A percentile compares a stretch with the other conserved stretches of the same genome.
These are phyloP conservation scores for Hippocampus guttulatus DNA, from an alignment of 2,113 vertebrate species.

Conservation along the genomic window DNA sequence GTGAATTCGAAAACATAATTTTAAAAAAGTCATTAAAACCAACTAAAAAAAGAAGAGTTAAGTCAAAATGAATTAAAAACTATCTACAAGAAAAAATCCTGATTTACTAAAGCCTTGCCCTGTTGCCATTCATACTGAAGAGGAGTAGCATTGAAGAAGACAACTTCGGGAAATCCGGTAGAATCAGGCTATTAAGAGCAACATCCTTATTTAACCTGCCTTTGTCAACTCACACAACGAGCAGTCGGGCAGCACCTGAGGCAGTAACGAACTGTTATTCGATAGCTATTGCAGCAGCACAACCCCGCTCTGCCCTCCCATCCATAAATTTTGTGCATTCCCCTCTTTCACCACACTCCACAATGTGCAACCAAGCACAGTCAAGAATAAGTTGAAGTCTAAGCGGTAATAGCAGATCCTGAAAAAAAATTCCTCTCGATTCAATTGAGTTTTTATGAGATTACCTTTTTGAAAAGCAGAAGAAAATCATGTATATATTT, in stretches of 20 bases:
- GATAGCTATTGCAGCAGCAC: conserved; percentile 32
- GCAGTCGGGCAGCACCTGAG: conserved; percentile 24
- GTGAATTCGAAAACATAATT: too few relatives aligned
- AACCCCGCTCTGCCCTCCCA: conserved; percentile 5
- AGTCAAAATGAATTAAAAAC: too few relatives aligned
- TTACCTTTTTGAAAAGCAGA: neutral
- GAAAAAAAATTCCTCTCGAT: neutral
- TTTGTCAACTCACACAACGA: conserved; percentile 22
- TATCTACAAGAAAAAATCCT: too few relatives aligned
- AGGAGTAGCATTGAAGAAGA: neutral
- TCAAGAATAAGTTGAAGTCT: neutral
- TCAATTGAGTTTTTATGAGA: neutral
- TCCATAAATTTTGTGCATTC: neutral
- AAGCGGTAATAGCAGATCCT: neutral
- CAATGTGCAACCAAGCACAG: neutral
- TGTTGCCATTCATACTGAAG: neutral
- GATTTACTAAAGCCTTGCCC: neutral
- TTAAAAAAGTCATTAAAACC: too few relatives aligned
- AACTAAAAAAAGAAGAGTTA: too few relatives aligned
- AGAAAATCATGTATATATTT: too few relatives aligned
- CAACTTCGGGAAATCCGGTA: neutral
- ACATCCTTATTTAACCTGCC: conserved; percentile 13
- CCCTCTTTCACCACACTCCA: neutral
- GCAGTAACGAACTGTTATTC: conserved; percentile 48
- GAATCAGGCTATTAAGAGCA: conserved; percentile 5